Evolutionary conservation across 2,113 vertebrate genomes (phyloP).

Genomic region (Perognathus longimembris): DNA sequence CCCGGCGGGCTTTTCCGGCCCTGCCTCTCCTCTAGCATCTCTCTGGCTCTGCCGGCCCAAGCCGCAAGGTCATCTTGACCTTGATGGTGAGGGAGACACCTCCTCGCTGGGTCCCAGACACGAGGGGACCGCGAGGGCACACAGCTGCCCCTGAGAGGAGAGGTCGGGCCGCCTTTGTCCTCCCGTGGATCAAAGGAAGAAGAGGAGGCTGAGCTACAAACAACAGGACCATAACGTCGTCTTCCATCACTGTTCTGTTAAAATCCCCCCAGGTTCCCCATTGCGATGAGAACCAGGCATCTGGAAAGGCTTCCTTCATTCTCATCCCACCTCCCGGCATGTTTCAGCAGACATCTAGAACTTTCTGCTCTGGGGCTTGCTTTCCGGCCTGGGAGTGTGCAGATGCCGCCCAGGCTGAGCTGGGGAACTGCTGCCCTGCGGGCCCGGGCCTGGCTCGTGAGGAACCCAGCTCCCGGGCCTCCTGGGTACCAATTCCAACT

Average conservation of each 20-base stretch:
- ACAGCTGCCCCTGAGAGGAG: neutral
- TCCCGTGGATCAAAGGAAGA: too few species aligned
- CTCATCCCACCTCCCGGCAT: neutral
- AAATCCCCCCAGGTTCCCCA: too few species aligned
- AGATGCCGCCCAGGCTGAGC: neutral
- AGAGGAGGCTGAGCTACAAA: too few species aligned
- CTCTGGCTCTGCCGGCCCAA: fast-evolving
- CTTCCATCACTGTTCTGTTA: too few species aligned
- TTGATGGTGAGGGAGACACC: neutral
- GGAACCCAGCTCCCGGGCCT: neutral
- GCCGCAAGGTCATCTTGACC: neutral
- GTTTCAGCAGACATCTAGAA: neutral
- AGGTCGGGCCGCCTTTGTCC: too few species aligned
- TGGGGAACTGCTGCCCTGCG: neutral
- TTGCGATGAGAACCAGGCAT: neutral
- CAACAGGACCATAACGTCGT: too few species aligned
- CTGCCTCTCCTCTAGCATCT: neutral
- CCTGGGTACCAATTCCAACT: neutral
- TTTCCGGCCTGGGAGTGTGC: neutral
- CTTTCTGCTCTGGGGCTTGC: neutral
- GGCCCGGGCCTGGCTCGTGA: neutral
- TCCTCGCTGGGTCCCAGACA: neutral
- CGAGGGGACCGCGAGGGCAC: neutral
- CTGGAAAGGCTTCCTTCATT: neutral
- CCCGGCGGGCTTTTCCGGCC: neutral